Percentiles rank a stretch among this genome's conserved stretches.
phyloP scores from a whole-genome alignment of 92 coral and sea anemone species.

The Actinostola sp. region DNA sequence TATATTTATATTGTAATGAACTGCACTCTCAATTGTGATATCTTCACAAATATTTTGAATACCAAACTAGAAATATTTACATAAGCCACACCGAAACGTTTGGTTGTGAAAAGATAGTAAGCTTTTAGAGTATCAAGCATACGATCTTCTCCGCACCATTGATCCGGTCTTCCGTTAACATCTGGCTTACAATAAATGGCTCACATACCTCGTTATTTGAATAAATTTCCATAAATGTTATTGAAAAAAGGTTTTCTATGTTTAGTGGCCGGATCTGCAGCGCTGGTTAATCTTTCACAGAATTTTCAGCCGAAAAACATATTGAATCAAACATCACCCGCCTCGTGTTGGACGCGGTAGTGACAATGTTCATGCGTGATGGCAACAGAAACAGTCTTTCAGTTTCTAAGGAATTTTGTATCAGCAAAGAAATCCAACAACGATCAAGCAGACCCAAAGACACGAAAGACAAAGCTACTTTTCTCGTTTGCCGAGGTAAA shows the following conservation, averaged over 20 bases:
- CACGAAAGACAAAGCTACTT: slow-evolving; percentile 7
- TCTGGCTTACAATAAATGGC: slow-evolving; percentile 23
- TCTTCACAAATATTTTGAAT: not conserved
- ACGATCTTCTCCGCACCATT: slow-evolving; percentile 15
- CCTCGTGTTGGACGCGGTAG: not conserved
- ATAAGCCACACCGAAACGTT: not conserved
- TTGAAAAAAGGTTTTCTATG: not conserved
- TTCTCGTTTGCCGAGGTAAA: slow-evolving; percentile 17
- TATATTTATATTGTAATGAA: not conserved
- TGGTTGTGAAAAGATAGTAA: not conserved
- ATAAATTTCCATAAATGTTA: slow-evolving; percentile 27
- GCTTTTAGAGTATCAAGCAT: not conserved
- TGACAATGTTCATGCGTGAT: slow-evolving; percentile 1
- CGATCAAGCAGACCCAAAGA: slow-evolving; percentile 4
- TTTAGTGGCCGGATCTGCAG: slow-evolving; percentile 14
- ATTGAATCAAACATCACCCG: not conserved
- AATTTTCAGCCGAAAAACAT: not conserved
- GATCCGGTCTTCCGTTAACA: slow-evolving; percentile 15
- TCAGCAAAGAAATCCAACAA: not conserved
- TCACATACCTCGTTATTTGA: slow-evolving; percentile 14
- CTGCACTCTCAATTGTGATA: not conserved
- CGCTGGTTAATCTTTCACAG: not conserved
- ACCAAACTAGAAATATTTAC: slow-evolving; percentile 5
- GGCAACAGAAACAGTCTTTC: slow-evolving; percentile 17
- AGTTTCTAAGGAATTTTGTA: slow-evolving; percentile 18